Evolutionary conservation across 2,113 vertebrate species (phyloP).

Genomic region (Hemicordylus capensis): DNA sequence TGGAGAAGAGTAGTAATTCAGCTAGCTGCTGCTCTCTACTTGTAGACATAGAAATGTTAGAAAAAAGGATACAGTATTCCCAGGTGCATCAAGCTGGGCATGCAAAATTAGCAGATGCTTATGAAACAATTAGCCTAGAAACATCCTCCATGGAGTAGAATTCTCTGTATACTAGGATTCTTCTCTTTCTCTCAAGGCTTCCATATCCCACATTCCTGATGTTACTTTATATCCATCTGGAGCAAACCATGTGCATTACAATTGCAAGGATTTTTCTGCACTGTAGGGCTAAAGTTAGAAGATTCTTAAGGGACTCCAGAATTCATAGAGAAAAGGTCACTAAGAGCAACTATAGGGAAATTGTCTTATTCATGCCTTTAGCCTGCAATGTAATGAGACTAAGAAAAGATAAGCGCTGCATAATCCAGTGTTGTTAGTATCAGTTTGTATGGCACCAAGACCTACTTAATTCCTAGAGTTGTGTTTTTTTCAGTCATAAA

Average conservation of each 20-base stretch:
- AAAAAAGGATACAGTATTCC: background rate
- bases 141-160: background rate
- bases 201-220: background rate
- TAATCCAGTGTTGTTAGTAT: conserved; percentile 18
- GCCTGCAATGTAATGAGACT: conserved; percentile 22
- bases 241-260: background rate
- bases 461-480: conserved; percentile 17
- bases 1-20: background rate
- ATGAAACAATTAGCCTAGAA: conserved; percentile 2
- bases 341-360: conserved; percentile 1
- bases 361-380: conserved; percentile 21
- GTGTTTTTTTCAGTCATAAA: background rate
- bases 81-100: background rate
- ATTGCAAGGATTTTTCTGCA: background rate
- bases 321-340: background rate
- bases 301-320: background rate
- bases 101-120: background rate
- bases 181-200: background rate
- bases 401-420: conserved; percentile 20
- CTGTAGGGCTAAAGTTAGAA: conserved; percentile 4
- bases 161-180: background rate
- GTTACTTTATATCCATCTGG: background rate
- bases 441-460: conserved; percentile 15
- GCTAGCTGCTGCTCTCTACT: background rate
- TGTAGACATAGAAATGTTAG: background rate